phyloP scores from a whole-genome alignment of 2,113 vertebrate genomes.

The Varanus komodoensis region DNA sequence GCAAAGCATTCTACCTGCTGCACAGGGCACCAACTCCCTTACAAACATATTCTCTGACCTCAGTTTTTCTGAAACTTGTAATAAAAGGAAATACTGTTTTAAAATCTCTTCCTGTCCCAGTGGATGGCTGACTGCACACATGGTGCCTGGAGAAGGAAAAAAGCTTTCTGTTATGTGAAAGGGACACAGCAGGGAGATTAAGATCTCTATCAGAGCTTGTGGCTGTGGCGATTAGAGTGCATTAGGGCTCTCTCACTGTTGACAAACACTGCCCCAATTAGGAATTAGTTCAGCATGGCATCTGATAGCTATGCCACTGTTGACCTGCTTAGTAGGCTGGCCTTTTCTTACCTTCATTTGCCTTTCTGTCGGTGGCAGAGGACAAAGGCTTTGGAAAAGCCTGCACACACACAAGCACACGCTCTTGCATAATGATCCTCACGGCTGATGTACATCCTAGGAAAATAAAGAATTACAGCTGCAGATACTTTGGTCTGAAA shows the following conservation, averaged over 20 bases:
- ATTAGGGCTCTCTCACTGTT: conserved; percentile 72
- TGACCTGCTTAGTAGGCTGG: conserved; percentile 71
- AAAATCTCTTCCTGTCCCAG: background rate
- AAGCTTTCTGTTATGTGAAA: conserved; percentile 27
- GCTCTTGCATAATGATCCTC: background rate
- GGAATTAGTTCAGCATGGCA: conserved; percentile 77
- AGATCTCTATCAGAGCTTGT: conserved; percentile 77
- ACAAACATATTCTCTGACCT: background rate
- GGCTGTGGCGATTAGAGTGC: conserved; percentile 73
- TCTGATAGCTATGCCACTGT: conserved; percentile 69
- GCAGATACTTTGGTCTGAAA: background rate
- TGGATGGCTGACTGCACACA: background rate
- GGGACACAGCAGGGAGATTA: conserved; percentile 67
- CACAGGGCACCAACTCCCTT: accelerated
- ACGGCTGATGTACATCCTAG: background rate
- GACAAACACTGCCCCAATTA: conserved; percentile 82
- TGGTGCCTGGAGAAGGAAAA: background rate
- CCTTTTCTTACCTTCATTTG: conserved; percentile 12
- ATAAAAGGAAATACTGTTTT: background rate
- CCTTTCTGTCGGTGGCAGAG: conserved; percentile 47
- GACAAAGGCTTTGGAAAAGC: conserved; percentile 32
- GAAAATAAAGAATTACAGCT: background rate
- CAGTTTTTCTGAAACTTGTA: background rate
- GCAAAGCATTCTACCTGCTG: background rate
- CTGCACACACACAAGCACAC: background rate